These are phyloP conservation scores for Notothenia coriiceps DNA, from an alignment of 2,113 vertebrate genomes.

Conservation along the genomic window DNA sequence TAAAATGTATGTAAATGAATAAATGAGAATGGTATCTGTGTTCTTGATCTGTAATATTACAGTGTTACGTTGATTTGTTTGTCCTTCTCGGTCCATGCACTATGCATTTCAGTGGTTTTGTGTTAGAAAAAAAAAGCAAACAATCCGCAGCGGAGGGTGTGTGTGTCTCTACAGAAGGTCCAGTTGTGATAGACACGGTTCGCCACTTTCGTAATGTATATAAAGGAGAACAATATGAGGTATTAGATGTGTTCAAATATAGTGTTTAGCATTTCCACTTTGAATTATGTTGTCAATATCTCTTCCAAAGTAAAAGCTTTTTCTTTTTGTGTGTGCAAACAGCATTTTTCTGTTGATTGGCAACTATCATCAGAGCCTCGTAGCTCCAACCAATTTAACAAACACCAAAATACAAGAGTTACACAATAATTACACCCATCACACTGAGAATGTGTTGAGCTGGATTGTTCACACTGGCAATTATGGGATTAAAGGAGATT, in stretches of 20 bases:
- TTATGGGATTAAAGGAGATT: conserved; percentile 71
- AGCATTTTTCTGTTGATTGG: background rate
- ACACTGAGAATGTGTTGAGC: conserved; percentile 15
- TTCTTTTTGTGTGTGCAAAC: background rate
- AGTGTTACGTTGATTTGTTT: no score
- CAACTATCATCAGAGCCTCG: background rate
- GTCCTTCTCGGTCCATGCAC: no score
- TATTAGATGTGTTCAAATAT: background rate
- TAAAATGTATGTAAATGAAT: no score
- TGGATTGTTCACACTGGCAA: conserved; percentile 32
- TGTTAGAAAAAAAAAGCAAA: no score
- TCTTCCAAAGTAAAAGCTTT: background rate
- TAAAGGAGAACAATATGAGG: background rate
- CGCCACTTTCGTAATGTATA: background rate
- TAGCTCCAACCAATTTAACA: conserved; percentile 32
- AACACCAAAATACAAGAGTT: conserved; percentile 31
- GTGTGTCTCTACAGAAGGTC: no score
- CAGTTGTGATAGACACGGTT: no score
- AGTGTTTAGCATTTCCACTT: background rate
- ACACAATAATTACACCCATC: conserved; percentile 30
- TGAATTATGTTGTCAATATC: background rate
- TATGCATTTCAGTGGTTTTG: no score
- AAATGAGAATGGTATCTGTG: no score
- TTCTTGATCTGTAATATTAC: no score
- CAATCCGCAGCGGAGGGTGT: no score